Evolutionary conservation across 2,888 invertebrate species (phyloP), one percentile per base, ranked within the genome.

Genomic region (Drymonia ruficornis): DNA sequence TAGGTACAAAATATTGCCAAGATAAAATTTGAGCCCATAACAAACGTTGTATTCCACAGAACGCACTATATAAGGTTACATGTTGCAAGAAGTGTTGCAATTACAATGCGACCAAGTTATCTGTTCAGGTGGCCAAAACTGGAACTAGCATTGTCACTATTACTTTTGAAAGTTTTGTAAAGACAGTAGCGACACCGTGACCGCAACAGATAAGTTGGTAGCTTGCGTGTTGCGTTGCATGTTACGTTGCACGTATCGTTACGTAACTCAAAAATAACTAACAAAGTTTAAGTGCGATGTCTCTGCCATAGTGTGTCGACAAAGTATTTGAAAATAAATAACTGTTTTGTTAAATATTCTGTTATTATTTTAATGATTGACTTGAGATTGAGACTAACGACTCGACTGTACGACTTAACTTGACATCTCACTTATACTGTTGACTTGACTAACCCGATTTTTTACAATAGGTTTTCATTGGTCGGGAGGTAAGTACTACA

Each of bases 281-380:
- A 81, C 78, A 76, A 74, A 74, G 76, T 81, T 84, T 85, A 90
- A 91, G 91, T 91, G 91, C 84, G 91, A 91, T 91, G 91, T 91
- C 90, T 72, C 72, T 77, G 74, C 78, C 72, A 74, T 71, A 78
- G 65, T 63, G 67, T 65, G 70, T 74, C 77, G 75, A 76, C 74
- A 77, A 72, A 73, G 72, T 84, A 78, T 83, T 75, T 72, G 72
- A 78, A 81, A 81, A 85, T 85, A 83, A 83, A 81, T 75, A 72
- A 72, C 80, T 83, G 80, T 83, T 85, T 81, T 82, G 76, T 67
- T 68, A 45, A n/a, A 19, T 66, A 40, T 59, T 70, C 72, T 73
- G 74, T 78, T 75, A 61, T 80, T 77, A 61, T 80, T 77, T 78
- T 70, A 65, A 64, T 77, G 57, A 62, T 54, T 59, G 61, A 56